These are phyloP conservation scores for Fabriciana adippe DNA, from an alignment of 2,888 invertebrate species.

Conservation along the genomic window DNA sequence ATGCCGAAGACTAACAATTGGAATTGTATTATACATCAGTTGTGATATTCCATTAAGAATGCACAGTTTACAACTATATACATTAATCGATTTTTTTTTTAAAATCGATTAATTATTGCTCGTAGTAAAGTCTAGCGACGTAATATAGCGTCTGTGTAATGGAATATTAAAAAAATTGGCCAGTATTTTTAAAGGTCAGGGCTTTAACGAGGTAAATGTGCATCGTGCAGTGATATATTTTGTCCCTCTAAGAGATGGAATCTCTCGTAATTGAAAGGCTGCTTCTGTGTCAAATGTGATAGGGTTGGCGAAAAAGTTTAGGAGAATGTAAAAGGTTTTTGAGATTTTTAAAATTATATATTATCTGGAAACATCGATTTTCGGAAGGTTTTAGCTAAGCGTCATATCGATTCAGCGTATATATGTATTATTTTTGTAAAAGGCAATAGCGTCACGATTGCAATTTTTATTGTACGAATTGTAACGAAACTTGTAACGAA, in stretches of 20 bases:
- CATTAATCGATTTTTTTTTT: conserved; percentile 4
- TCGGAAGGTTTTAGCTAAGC: conserved; percentile 1
- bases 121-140: background rate
- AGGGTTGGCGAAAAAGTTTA: conserved; percentile 31
- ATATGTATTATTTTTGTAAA: background rate
- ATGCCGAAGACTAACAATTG: background rate
- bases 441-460: background rate
- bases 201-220: conserved; percentile 37
- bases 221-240: conserved; percentile 44
- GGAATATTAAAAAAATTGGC: conserved; percentile 48
- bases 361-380: conserved; percentile 3
- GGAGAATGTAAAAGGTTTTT: conserved; percentile 30
- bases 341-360: conserved; percentile 36
- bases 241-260: conserved; percentile 47
- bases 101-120: background rate
- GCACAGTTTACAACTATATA: background rate
- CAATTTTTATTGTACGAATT: no score
- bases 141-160: conserved; percentile 1
- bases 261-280: conserved; percentile 46
- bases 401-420: conserved; percentile 12
- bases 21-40: background rate
- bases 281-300: conserved; percentile 46
- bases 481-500: no score
- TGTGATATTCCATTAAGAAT: conserved; percentile 3
- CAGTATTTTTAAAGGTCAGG: conserved; percentile 59